Evolutionary conservation across 2,797 vertebrate genomes (phyloP), one percentile per base, ranked within the genome.

Genomic region (Lepus townsendii): DNA sequence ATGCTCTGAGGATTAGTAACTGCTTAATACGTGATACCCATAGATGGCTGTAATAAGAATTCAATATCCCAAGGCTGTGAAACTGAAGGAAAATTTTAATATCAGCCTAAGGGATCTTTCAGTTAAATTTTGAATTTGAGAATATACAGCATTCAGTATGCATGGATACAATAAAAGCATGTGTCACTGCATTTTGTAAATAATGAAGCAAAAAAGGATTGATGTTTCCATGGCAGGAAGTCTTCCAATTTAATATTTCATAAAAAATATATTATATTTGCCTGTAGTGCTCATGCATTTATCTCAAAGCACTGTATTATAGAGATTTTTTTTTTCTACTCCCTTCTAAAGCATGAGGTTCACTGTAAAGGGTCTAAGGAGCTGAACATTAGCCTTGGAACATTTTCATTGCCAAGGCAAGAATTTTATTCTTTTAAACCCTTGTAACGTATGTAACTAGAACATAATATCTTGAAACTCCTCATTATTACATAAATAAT

Each of bases 11-110:
- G 65, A 83, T 91, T 82, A 96, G 91, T 72, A 91, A 54, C 75
- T 93, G 77, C 83, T 85, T 97, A 92, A 50, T 72, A 84, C 83
- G 87, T 92, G 88, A 68, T 35, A 86, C 60, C 75, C 78, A 86
- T 93, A 89, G 85, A 89, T 73, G 75, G 38, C 26, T 54, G 5
- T 92, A 50, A 12, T 87, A 90, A 97, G 85, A 88, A 77, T 93
- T 94, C 88, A 93, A 69, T 92, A 92, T 85, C 90, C 68, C n/a
- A 89, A 86, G 92, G 69, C 83, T 93, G 93, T 92, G 68, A 94
- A 96, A 95, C 94, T 82, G 94, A 92, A 96, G 73, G 76, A 26
- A 93, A 90, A 79, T 83, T 96, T 97, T 95, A 80, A 87, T 84
- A 91, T 82, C 71, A 82, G 85, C 94, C 96, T 84, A 16, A 77